phyloP scores from a whole-genome alignment of 2,888 invertebrate species.

The Troides aeacus region DNA sequence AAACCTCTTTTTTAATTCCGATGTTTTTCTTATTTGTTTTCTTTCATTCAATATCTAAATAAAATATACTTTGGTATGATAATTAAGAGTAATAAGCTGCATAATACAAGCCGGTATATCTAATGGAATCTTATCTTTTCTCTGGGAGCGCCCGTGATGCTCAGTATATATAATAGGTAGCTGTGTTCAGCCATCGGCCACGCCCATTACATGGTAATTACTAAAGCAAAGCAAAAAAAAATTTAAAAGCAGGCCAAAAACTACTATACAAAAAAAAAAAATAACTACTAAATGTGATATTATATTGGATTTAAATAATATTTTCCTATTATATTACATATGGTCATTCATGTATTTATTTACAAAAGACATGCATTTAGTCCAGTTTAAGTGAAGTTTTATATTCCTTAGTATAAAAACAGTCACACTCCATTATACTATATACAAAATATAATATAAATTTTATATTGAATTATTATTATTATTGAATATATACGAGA shows the following conservation, averaged over 20 bases:
- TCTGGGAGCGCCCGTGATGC: slow-evolving; percentile 13
- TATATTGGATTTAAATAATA: background rate
- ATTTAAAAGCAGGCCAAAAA: background rate
- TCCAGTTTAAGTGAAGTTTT: background rate
- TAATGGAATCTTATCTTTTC: slow-evolving; percentile 20
- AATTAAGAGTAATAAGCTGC: background rate
- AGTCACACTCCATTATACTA: too few species aligned
- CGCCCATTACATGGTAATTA: slow-evolving; percentile 12
- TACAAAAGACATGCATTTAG: background rate
- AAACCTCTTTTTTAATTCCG: too few species aligned
- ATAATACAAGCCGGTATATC: background rate
- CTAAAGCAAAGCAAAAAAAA: slow-evolving; percentile 4
- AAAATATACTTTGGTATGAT: background rate
- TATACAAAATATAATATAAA: too few species aligned
- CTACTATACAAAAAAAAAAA: background rate
- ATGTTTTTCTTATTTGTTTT: background rate
- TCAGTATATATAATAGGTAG: slow-evolving; percentile 2
- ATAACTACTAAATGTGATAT: background rate
- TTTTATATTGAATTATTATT: too few species aligned
- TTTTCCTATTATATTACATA: background rate
- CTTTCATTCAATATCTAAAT: background rate
- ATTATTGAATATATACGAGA: too few species aligned
- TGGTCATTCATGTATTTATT: background rate
- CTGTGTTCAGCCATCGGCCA: slow-evolving; percentile 12
- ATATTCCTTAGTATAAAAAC: too few species aligned